Evolutionary conservation across 2,888 invertebrate genomes (phyloP).

Genomic region (Ormyrus nitidulus): DNA sequence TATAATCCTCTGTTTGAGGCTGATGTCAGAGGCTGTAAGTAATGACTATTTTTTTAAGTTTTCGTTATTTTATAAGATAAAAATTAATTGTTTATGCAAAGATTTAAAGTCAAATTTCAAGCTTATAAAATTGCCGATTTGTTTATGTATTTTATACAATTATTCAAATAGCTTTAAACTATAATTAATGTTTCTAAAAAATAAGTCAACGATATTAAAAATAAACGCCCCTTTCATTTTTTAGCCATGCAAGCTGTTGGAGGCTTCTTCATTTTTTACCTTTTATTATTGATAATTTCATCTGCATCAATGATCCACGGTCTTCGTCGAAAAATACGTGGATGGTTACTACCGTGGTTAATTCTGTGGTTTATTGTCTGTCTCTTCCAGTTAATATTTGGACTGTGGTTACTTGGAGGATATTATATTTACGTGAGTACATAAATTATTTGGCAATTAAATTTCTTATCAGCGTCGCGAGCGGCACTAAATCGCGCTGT

Average conservation of each 20-base stretch:
- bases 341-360: conserved; percentile 90
- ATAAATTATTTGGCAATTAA: too few species aligned
- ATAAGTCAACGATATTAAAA: too few species aligned
- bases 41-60: conserved; percentile 18
- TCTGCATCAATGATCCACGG: conserved; percentile 81
- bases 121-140: too few species aligned
- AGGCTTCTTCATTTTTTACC: conserved; percentile 79
- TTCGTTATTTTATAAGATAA: too few species aligned
- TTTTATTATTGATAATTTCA: conserved; percentile 78
- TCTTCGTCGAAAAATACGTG: conserved; percentile 83
- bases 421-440: conserved; percentile 92
- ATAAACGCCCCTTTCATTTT: not conserved
- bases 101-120: too few species aligned
- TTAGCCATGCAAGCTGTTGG: conserved; percentile 86
- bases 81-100: too few species aligned
- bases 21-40: conserved; percentile 86
- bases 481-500: too few species aligned
- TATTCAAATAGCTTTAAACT: too few species aligned
- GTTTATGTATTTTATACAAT: too few species aligned
- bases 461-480: too few species aligned
- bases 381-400: conserved; percentile 86
- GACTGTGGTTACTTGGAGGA: conserved; percentile 90
- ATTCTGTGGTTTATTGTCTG: conserved; percentile 82
- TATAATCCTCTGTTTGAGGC: conserved; percentile 94
- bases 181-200: not conserved